Evolutionary conservation across 2,113 vertebrate genomes (phyloP).

Genomic region (Lipophrys pholis): DNA sequence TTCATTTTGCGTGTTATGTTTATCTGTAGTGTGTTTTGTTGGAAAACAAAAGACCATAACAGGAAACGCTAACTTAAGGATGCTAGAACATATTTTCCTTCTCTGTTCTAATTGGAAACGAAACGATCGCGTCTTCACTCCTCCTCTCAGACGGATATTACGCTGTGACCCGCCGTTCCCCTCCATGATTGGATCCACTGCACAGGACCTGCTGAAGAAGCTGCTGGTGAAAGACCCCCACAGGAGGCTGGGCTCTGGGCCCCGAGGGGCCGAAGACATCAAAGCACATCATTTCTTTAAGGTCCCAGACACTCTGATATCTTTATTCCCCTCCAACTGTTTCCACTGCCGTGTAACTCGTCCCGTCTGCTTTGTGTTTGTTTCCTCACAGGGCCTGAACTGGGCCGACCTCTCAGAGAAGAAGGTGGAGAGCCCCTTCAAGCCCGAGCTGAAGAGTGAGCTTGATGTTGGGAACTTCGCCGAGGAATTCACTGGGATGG

Average conservation of each 20-base stretch:
- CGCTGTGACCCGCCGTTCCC: constrained; percentile 92
- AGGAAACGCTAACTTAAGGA: no score
- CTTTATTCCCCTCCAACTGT: background rate
- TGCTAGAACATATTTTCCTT: no score
- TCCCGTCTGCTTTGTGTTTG: background rate
- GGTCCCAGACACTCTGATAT: constrained; percentile 71
- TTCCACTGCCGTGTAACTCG: constrained; percentile 7
- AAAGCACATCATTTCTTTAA: constrained; percentile 91
- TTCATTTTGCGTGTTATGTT: no score
- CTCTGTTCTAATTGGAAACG: no score
- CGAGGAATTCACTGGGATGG: constrained; percentile 92
- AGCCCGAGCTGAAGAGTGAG: constrained; percentile 90
- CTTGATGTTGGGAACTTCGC: constrained; percentile 93
- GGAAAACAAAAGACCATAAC: no score
- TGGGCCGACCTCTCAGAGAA: constrained; percentile 88
- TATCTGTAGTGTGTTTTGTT: no score
- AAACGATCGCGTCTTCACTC: background rate
- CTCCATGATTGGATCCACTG: constrained; percentile 85
- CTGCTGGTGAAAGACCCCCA: constrained; percentile 91
- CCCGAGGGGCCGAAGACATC: constrained; percentile 88
- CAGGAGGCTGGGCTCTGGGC: constrained; percentile 90
- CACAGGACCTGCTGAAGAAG: constrained; percentile 89
- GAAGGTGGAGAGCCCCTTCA: constrained; percentile 88
- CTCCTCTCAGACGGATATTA: constrained; percentile 86
- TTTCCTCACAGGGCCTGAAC: constrained; percentile 83